Evolutionary conservation across 1,140 invertebrate species (phyloP), one percentile per base, ranked within the genome.

Genomic region (Phenacoccus solenopsis): DNA sequence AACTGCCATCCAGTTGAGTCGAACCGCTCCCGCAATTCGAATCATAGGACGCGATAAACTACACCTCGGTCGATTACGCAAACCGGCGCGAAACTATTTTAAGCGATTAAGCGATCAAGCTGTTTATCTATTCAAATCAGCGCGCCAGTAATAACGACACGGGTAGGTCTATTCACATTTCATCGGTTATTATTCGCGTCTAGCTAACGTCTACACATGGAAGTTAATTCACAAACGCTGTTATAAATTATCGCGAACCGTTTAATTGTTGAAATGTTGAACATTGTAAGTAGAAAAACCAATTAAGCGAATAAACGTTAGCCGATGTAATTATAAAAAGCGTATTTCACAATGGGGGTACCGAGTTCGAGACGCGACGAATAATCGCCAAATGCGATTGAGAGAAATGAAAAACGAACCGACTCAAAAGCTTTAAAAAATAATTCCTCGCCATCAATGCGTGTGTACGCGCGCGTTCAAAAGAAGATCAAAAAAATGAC

Each of bases 281-380:
- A 49, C 38, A 49, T 49, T 49, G 38, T 49, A n/a, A n/a, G n/a
- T n/a, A 49, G 38, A 49, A 49, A 49, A 49, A 49, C 38, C 38
- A 49, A 49, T 49, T 49, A 49, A 49, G 38, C 38, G 38, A 49
- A 49, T 49, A 49, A 49, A 49, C 13, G 38, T 49, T 49, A 49
- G 38, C 38, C 38, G 20, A 49, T n/a, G 38, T 49, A 49, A 49
- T 49, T 49, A 49, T 49, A 49, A n/a, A n/a, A 49, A n/a, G 38
- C 38, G 38, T 49, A 49, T 49, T 49, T 49, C 38, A 49, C 38
- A 49, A 49, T 49, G 5, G 13, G 30, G 5, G 30, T 32, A 32
- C 30, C 5, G 5, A 5, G 30, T 7, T 32, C 13, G 5, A 32
- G 30, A 32, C 30, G 30, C 30, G n/a, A n/a, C n/a, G n/a, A n/a